These are phyloP conservation scores for Drosophila acutilabella DNA, from an alignment of 2,888 invertebrate genomes.

Conservation along the genomic window DNA sequence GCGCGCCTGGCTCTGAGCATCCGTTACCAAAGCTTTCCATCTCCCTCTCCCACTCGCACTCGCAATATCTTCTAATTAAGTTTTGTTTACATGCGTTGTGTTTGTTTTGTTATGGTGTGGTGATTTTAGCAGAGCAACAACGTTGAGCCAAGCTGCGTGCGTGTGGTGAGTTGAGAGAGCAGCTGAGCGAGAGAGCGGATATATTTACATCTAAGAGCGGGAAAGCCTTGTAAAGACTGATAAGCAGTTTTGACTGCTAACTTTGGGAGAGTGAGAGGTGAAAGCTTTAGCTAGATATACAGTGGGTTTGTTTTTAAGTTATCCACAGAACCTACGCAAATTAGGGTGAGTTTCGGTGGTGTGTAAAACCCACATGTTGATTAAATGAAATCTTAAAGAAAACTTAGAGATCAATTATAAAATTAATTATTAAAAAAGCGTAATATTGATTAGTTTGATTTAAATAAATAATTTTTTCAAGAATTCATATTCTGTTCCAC, in stretches of 20 bases:
- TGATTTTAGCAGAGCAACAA: constrained; percentile 18
- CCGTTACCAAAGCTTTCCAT: constrained; percentile 6
- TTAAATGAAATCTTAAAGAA: too few relatives aligned
- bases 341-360: background rate
- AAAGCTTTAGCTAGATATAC: background rate
- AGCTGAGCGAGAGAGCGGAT: background rate
- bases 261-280: background rate
- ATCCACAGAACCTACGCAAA: background rate
- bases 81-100: constrained; percentile 67
- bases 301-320: background rate
- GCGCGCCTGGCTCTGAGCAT: constrained; percentile 8
- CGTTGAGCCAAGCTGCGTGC: constrained; percentile 14
- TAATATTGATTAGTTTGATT: too few relatives aligned
- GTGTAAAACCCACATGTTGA: background rate
- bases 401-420: too few relatives aligned
- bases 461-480: too few relatives aligned
- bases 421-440: too few relatives aligned
- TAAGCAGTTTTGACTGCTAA: background rate
- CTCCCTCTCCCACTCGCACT: background rate
- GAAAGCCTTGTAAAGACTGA: background rate
- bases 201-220: background rate
- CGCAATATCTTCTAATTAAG: constrained; percentile 15
- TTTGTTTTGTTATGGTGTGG: constrained; percentile 30
- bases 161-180: constrained; percentile 17
- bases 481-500: too few relatives aligned